Conservation (phyloP, 2,888 invertebrate genomes). For the Mystacides longicornis region DNA sequence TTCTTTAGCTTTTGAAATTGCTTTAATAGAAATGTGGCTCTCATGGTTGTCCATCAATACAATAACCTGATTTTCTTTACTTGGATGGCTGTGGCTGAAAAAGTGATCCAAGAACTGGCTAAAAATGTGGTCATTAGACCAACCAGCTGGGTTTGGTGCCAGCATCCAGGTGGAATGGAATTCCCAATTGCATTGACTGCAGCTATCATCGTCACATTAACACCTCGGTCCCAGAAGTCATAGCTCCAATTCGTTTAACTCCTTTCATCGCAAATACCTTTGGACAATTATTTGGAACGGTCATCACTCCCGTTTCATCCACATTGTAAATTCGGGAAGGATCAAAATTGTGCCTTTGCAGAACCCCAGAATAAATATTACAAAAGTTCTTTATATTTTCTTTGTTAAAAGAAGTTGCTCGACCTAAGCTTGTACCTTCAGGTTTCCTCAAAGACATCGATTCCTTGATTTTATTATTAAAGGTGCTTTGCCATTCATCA, state of each 20-base stretch:
- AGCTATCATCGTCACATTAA: not conserved
- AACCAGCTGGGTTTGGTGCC: not conserved
- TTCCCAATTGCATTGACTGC: too few relatives aligned
- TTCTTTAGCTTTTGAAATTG: not conserved
- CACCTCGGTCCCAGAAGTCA: not conserved
- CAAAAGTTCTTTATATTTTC: not conserved
- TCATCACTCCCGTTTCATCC: not conserved
- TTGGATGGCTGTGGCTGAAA: not conserved
- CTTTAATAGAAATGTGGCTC: not conserved
- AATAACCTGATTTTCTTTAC: not conserved
- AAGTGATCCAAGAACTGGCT: not conserved
- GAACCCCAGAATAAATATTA: not conserved
- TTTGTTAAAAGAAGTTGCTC: not conserved
- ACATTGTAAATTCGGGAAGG: constrained; percentile 1
- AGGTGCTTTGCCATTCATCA: not conserved
- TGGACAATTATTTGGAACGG: not conserved
- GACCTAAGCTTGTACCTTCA: constrained; percentile 1
- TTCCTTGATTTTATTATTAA: not conserved
- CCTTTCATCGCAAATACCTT: constrained; percentile 1
- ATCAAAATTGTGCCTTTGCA: not conserved
- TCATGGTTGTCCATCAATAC: not conserved
- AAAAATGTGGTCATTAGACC: not conserved
- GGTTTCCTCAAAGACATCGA: not conserved
- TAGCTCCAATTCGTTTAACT: not conserved
- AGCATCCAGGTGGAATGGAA: not conserved